Conservation (phyloP, 2,113 vertebrate genomes). For the Actinemys pallida region DNA sequence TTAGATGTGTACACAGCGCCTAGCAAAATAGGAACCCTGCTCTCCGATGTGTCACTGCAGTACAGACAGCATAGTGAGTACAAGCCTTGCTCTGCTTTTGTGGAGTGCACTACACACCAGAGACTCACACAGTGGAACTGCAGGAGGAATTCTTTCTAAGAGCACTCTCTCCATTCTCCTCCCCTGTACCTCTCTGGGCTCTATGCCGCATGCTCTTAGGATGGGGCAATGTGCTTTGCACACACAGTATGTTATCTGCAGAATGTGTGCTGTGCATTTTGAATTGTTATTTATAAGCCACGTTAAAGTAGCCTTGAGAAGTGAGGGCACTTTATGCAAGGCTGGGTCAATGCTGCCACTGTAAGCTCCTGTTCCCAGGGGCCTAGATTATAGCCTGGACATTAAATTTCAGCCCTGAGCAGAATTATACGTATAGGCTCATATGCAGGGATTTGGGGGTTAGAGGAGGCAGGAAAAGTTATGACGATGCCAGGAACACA, state of each 20-base stretch:
- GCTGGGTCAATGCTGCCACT: neutral
- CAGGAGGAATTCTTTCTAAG: neutral
- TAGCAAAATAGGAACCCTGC: neutral
- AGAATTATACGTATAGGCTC: too few relatives aligned
- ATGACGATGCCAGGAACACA: too few relatives aligned
- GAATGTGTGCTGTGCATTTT: neutral
- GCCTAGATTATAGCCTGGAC: too few relatives aligned
- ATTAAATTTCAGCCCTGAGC: too few relatives aligned
- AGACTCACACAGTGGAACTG: neutral
- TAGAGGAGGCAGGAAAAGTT: too few relatives aligned
- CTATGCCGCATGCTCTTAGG: neutral
- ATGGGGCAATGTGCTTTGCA: neutral
- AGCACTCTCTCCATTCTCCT: neutral
- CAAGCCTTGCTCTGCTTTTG: neutral
- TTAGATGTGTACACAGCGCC: neutral
- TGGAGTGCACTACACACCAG: neutral
- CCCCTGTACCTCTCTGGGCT: neutral
- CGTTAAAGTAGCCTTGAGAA: neutral
- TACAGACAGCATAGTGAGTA: neutral
- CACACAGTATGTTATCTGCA: neutral
- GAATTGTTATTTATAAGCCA: neutral
- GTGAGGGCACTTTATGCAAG: neutral
- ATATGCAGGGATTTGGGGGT: too few relatives aligned
- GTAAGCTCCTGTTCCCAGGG: too few relatives aligned
- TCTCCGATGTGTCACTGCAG: neutral